Percentiles rank a stretch among this genome's conserved stretches.
These are phyloP conservation scores for Numenius arquata DNA, from an alignment of 2,113 vertebrate genomes.

Conservation along the genomic window DNA sequence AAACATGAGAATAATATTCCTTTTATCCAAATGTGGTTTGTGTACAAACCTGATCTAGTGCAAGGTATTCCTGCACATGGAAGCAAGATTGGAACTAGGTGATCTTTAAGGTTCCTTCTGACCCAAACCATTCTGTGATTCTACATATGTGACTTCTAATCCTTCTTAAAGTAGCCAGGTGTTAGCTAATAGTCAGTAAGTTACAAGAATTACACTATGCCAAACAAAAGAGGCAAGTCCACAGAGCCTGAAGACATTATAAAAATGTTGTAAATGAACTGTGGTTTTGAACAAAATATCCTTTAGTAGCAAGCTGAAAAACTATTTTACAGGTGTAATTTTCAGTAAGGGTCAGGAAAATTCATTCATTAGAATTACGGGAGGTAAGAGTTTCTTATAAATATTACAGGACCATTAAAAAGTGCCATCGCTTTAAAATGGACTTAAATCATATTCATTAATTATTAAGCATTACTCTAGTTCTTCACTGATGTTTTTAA, in stretches of 20 bases:
- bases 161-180: not conserved
- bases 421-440: conserved; percentile 71
- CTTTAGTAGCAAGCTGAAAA: conserved; percentile 57
- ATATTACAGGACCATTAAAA: conserved; percentile 75
- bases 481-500: conserved; percentile 80
- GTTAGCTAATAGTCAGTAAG: not conserved
- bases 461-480: conserved; percentile 82
- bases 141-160: not conserved
- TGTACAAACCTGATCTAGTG: not conserved
- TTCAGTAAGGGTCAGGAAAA: conserved; percentile 76
- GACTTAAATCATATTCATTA: conserved; percentile 77
- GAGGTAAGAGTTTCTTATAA: conserved; percentile 76
- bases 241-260: not conserved
- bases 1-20: not conserved
- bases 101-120: not conserved
- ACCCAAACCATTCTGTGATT: not conserved
- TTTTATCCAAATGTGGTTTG: not conserved
- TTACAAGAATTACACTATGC: not conserved
- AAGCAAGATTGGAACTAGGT: not conserved
- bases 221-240: not conserved
- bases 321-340: conserved; percentile 62
- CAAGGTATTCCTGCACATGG: not conserved
- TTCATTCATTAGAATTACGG: conserved; percentile 78
- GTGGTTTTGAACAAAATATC: conserved; percentile 8
- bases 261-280: conserved; percentile 42